A percentile compares a stretch with the other conserved stretches of the same genome.
Evolutionary conservation across 2,113 vertebrate species (phyloP).

Genomic region (Potamarius usumacintae): DNA sequence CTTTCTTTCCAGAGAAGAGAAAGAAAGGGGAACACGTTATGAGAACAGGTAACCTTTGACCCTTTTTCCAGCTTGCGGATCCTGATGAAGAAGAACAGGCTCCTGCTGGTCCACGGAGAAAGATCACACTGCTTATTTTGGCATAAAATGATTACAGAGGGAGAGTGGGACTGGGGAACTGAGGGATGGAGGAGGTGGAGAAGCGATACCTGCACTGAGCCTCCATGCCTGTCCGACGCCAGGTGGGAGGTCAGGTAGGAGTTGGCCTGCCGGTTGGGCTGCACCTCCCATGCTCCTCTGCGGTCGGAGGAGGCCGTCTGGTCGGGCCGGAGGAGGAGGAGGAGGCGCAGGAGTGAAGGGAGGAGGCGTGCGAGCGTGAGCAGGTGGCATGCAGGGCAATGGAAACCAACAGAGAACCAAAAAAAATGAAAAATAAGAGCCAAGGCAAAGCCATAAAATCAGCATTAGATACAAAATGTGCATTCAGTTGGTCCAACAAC

Average conservation of each 20-base stretch:
- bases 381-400: conserved; percentile 70
- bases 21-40: conserved; percentile 6
- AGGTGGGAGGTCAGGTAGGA: conserved; percentile 95
- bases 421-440: conserved; percentile 63
- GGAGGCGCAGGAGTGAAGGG: conserved; percentile 56
- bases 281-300: conserved; percentile 96
- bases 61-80: not conserved
- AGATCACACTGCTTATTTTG: not conserved
- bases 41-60: not conserved
- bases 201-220: conserved; percentile 95
- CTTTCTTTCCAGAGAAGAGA: not conserved
- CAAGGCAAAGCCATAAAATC: conserved; percentile 74
- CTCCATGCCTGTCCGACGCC: conserved; percentile 96
- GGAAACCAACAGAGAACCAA: conserved; percentile 52
- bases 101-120: not conserved
- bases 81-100: conserved; percentile 18
- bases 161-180: conserved; percentile 30
- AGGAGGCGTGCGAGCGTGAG: conserved; percentile 26
- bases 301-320: conserved; percentile 89
- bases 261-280: conserved; percentile 94
- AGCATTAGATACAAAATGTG: conserved; percentile 66
- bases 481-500: not conserved
- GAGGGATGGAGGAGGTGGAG: conserved; percentile 49
- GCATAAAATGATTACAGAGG: conserved; percentile 23
- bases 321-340: conserved; percentile 64